Base-by-base conservation (phyloP, 2,113 vertebrate genomes). In the Leucoraja erinaceus region DNA sequence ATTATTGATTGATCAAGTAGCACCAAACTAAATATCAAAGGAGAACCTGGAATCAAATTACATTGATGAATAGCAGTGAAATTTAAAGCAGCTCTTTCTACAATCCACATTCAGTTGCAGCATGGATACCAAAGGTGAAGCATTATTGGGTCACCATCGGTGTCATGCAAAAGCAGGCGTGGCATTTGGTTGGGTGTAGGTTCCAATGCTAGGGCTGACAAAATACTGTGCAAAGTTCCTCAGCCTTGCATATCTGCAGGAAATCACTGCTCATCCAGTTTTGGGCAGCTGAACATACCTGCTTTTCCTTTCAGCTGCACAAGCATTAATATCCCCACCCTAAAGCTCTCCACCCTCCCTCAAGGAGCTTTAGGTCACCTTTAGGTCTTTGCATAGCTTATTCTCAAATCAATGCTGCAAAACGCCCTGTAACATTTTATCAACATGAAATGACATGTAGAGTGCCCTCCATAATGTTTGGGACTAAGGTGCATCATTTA, bases 31-130 rank as follows among this genome's bases (percentile, higher is more conserved):
- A 88, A n/a, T 61, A 61, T 88, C 28, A n/a, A 31, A 12, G 38
- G 28, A 88, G 38, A 88, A 28, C 83, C 83, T 86, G 83, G 83
- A 88, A 88, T 88, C 31, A 88, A 28, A 16, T 33, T 33, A 63
- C 83, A 33, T n/a, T 1, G n/a, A 88, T 88, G 83, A 88, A 31
- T 66, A 88, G n/a, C 10, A 88, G n/a, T 66, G 59, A 88, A 66
- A 1, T 88, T 63, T 7, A 31, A 47, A 31, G n/a, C 16, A 22
- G 22, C 4, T 72, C 2, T 20, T 72, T 20, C 70, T 72, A 68
- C 66, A 10, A 68, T 72, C 22, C 70, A 81, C 20, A 54, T 78
- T 78, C 76, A 81, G 18, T 12, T 59, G 56, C 54, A 84, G 81
- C n/a, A 47, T 59, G 20, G 54, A 28, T 25, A 54, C 70, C 18